These are phyloP conservation scores for Tauraco erythrolophus DNA, from an alignment of 2,113 vertebrate species.

Conservation along the genomic window DNA sequence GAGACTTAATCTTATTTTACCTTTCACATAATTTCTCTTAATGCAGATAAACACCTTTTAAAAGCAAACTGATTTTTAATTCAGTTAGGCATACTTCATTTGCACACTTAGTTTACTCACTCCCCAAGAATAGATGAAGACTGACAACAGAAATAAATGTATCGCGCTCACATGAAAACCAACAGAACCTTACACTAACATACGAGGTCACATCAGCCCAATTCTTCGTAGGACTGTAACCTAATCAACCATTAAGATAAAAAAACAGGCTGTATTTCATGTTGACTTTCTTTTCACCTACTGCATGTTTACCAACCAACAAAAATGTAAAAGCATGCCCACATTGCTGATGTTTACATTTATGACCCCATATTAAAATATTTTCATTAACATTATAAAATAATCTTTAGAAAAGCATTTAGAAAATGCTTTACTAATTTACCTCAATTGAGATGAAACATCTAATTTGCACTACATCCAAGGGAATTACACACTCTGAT, in stretches of 20 bases:
- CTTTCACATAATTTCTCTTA: not conserved
- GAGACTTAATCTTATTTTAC: not conserved
- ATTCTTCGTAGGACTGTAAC: not conserved
- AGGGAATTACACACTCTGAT: constrained; percentile 15
- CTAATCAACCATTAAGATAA: constrained; percentile 1
- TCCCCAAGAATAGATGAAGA: not conserved
- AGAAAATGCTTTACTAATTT: constrained; percentile 42
- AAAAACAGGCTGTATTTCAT: not conserved
- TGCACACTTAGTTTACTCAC: not conserved
- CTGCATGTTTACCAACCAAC: not conserved
- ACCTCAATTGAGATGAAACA: constrained; percentile 46
- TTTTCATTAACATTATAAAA: constrained; percentile 37
- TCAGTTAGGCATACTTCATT: not conserved
- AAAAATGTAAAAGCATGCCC: not conserved
- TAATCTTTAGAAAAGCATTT: constrained; percentile 30
- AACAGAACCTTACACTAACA: not conserved
- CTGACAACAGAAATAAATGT: not conserved
- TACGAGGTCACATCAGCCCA: not conserved
- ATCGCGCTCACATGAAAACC: not conserved
- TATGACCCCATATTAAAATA: constrained; percentile 24
- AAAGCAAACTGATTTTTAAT: not conserved
- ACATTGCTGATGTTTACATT: not conserved
- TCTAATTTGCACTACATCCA: constrained; percentile 40
- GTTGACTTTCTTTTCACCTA: not conserved
- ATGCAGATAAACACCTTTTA: not conserved